These are phyloP conservation scores for Chinchilla lanigera DNA, from an alignment of 2,113 vertebrate species.

Conservation along the genomic window DNA sequence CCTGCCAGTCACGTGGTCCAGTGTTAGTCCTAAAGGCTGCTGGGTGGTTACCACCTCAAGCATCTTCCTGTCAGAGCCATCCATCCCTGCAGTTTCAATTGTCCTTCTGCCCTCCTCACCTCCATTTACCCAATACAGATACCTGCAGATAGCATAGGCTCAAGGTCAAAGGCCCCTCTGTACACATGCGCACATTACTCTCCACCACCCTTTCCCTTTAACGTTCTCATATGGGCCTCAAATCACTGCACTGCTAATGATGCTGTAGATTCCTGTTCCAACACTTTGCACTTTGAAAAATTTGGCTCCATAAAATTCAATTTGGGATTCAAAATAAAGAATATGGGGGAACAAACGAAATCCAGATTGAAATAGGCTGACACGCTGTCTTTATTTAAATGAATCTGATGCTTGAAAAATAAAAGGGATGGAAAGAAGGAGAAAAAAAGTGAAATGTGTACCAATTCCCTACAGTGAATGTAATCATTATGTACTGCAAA, in stretches of 20 bases:
- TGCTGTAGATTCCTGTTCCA: neutral
- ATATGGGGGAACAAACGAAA: neutral
- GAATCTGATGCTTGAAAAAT: neutral
- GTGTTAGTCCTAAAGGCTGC: conserved; percentile 87
- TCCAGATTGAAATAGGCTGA: neutral
- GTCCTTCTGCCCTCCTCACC: conserved; percentile 82
- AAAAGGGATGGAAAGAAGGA: neutral
- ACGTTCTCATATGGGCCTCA: neutral
- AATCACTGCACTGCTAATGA: neutral
- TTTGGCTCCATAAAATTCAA: neutral
- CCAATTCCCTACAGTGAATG: neutral
- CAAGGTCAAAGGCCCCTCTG: neutral
- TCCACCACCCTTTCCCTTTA: neutral
- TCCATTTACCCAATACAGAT: conserved; percentile 93
- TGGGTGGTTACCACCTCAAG: conserved; percentile 88
- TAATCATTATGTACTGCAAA: neutral
- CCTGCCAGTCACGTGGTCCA: conserved; percentile 88
- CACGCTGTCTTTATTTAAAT: neutral
- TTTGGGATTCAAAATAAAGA: neutral
- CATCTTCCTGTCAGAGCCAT: conserved; percentile 88
- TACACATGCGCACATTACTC: fast-evolving
- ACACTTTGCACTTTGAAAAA: neutral
- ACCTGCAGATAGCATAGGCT: conserved; percentile 80
- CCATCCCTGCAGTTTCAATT: conserved; percentile 92
- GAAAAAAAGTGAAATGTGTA: neutral